Percentiles rank a stretch among this genome's conserved stretches.
Evolutionary conservation across 2,888 invertebrate species (phyloP).

Genomic region (Agonopterix alstromeriana): DNA sequence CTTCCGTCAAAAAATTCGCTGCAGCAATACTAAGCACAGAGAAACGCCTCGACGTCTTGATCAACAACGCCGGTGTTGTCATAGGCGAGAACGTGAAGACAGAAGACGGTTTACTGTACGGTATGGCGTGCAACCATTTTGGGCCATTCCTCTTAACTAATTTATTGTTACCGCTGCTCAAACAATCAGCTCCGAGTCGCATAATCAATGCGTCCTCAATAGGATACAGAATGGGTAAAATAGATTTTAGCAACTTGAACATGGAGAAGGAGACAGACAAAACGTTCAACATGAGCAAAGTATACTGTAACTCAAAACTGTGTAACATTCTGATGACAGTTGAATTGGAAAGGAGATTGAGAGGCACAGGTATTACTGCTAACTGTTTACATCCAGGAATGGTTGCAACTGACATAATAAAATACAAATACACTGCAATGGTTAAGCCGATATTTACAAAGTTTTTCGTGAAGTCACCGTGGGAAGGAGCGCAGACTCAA

Average conservation of each 20-base stretch:
- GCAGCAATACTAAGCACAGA: constrained; percentile 70
- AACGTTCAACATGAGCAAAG: constrained; percentile 19
- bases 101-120: constrained; percentile 77
- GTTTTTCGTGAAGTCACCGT: constrained; percentile 18
- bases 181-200: constrained; percentile 51
- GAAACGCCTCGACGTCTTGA: constrained; percentile 73
- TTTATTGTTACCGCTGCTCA: constrained; percentile 68
- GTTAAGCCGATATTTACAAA: constrained; percentile 1
- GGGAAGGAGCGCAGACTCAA: constrained; percentile 48
- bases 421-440: background rate
- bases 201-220: constrained; percentile 53
- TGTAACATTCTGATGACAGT: constrained; percentile 84
- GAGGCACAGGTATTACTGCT: constrained; percentile 82
- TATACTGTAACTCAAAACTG: constrained; percentile 33
- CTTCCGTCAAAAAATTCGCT: constrained; percentile 75
- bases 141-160: constrained; percentile 82
- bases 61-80: constrained; percentile 79
- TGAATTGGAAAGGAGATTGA: constrained; percentile 81
- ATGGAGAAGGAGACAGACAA: constrained; percentile 9
- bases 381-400: constrained; percentile 90
- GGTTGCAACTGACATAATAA: constrained; percentile 70
- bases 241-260: constrained; percentile 55
- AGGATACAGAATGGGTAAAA: constrained; percentile 29
- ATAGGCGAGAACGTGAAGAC: constrained; percentile 56
- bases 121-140: constrained; percentile 77